Percentiles rank a stretch among this genome's conserved stretches.
Conservation (phyloP, 1,140 invertebrate genomes). For the Ruditapes philippinarum region DNA sequence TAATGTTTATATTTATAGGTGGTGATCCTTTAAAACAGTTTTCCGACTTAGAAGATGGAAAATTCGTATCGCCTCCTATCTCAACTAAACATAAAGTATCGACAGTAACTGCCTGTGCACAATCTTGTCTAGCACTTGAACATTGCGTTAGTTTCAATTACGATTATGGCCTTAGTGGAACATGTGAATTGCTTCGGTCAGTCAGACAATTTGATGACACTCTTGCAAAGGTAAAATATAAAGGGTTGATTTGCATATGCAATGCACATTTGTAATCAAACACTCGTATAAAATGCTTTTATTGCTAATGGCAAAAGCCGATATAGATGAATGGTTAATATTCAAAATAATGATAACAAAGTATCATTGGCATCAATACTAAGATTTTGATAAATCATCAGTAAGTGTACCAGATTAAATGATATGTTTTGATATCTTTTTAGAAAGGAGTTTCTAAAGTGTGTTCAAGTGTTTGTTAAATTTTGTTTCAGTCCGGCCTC, state of each 20-base stretch:
- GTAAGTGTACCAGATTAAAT: too few relatives aligned
- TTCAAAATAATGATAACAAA: too few relatives aligned
- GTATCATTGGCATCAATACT: background rate
- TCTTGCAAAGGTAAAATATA: conserved; percentile 67
- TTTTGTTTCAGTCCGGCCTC: conserved; percentile 14
- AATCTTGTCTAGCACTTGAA: conserved; percentile 66
- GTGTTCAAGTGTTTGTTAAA: too few relatives aligned
- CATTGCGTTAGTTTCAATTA: conserved; percentile 79
- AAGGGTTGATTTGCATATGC: too few relatives aligned
- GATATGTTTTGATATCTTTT: too few relatives aligned
- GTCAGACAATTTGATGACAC: conserved; percentile 71
- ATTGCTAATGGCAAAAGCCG: background rate
- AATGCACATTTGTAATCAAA: background rate
- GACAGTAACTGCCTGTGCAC: conserved; percentile 68
- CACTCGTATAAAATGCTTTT: background rate
- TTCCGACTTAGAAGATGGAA: conserved; percentile 62
- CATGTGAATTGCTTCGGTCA: conserved; percentile 68
- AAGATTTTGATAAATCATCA: background rate
- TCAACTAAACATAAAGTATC: background rate
- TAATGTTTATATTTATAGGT: background rate
- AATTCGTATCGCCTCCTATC: conserved; percentile 66
- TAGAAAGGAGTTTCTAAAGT: too few relatives aligned
- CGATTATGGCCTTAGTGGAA: conserved; percentile 67
- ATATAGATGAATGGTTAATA: background rate
- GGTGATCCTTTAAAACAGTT: conserved; percentile 71